A percentile compares a stretch with the other conserved stretches of the same genome.
Evolutionary conservation across 2,888 invertebrate species (phyloP).

Genomic region (Sarcophaga rosellei): DNA sequence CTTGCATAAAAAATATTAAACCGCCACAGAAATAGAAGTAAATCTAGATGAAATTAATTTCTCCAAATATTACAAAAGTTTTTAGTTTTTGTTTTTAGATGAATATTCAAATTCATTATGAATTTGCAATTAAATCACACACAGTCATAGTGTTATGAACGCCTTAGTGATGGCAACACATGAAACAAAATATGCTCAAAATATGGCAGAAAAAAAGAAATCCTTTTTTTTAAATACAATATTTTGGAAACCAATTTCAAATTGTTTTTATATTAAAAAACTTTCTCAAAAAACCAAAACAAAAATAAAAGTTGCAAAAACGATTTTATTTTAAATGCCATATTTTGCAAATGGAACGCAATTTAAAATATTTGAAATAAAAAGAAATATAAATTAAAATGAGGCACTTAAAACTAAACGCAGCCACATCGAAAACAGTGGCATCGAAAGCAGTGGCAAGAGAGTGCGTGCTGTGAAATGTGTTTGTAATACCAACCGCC

Average conservation of each 20-base stretch:
- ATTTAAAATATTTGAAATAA: slow-evolving; percentile 1
- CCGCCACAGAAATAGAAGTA: neutral
- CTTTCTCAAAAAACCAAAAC: slow-evolving; percentile 45
- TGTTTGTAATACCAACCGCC: slow-evolving; percentile 69
- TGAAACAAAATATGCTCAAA: slow-evolving; percentile 1
- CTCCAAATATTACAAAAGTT: slow-evolving; percentile 57
- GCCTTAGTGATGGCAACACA: neutral
- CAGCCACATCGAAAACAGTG: too few relatives aligned
- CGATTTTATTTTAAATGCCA: neutral
- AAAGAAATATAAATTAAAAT: neutral
- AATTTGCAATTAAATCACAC: slow-evolving; percentile 57
- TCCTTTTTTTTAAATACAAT: neutral
- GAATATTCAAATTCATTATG: slow-evolving; percentile 62
- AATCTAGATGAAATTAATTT: slow-evolving; percentile 61
- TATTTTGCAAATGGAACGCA: neutral
- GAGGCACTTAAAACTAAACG: neutral
- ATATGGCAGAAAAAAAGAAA: neutral
- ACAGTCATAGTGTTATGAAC: slow-evolving; percentile 2
- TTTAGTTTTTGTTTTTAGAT: slow-evolving; percentile 55
- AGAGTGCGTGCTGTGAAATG: slow-evolving; percentile 52
- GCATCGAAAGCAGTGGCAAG: neutral
- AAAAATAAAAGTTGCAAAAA: slow-evolving; percentile 11
- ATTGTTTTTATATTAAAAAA: slow-evolving; percentile 51
- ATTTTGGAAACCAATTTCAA: slow-evolving; percentile 13
- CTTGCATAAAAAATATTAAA: too few relatives aligned